Conservation (phyloP, 2,113 vertebrate species). For the Ailurus styani region DNA sequence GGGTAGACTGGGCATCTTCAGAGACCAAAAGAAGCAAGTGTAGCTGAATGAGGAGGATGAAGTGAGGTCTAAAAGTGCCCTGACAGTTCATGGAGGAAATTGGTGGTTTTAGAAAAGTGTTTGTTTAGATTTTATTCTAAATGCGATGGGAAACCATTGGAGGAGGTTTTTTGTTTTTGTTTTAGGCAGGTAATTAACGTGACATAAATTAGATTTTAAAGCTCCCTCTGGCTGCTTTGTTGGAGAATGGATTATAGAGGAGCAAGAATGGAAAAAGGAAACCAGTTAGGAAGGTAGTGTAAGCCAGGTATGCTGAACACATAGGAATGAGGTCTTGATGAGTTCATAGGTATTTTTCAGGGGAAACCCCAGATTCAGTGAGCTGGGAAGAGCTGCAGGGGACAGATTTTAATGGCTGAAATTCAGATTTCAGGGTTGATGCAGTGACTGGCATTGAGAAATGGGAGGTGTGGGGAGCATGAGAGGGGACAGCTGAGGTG, state of each 20-base stretch:
- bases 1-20: not conserved
- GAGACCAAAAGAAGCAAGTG: not conserved
- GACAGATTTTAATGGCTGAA: not conserved
- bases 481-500: not conserved
- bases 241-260: not conserved
- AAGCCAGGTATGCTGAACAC: not conserved
- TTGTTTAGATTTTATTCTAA: slow-evolving; percentile 29
- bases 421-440: not conserved
- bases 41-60: not conserved
- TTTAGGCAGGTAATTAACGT: not conserved
- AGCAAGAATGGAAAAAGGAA: not conserved
- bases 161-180: not conserved
- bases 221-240: not conserved
- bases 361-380: not conserved
- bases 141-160: not conserved
- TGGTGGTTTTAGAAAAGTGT: not conserved
- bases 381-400: not conserved
- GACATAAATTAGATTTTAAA: not conserved
- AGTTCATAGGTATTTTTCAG: not conserved
- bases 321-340: not conserved
- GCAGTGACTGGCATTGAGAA: not conserved
- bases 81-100: not conserved
- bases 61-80: not conserved
- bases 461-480: not conserved
- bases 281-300: not conserved